A percentile compares a stretch with the other conserved stretches of the same genome.
Conservation (phyloP, 1,140 invertebrate genomes). For the Bombus sibiricus region DNA sequence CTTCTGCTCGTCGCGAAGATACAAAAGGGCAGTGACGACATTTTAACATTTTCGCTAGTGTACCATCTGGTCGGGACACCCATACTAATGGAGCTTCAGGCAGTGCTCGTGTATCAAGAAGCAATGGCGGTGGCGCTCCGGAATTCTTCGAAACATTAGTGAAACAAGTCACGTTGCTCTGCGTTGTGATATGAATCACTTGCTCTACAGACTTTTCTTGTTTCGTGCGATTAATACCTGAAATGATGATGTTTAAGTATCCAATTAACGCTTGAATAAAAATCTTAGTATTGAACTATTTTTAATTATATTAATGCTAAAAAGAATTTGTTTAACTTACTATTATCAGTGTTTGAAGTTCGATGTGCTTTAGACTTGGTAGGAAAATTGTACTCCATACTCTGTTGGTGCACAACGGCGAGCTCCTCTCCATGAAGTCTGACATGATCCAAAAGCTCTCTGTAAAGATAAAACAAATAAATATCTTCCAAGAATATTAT, state of each 20-base stretch:
- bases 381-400: constrained; percentile 61
- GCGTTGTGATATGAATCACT: constrained; percentile 62
- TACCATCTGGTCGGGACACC: constrained; percentile 87
- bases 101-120: constrained; percentile 79
- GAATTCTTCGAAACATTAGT: constrained; percentile 27
- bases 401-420: constrained; percentile 76
- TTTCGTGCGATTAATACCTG: constrained; percentile 41
- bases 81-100: constrained; percentile 87
- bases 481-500: background rate
- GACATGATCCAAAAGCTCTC: constrained; percentile 78
- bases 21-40: constrained; percentile 93
- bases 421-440: constrained; percentile 79
- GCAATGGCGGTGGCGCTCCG: constrained; percentile 70
- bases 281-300: background rate
- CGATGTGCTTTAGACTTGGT: constrained; percentile 56
- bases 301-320: background rate
- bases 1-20: constrained; percentile 89
- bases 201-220: constrained; percentile 42
- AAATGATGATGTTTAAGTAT: constrained; percentile 5
- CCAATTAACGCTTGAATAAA: background rate
- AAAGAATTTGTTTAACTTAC: constrained; percentile 51
- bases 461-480: constrained; percentile 52
- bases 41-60: constrained; percentile 92
- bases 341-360: constrained; percentile 40
- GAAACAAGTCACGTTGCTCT: constrained; percentile 52